A percentile compares a stretch with the other conserved stretches of the same genome.
Conservation (phyloP, 2,797 vertebrate species). For the Taeniopygia guttata region DNA sequence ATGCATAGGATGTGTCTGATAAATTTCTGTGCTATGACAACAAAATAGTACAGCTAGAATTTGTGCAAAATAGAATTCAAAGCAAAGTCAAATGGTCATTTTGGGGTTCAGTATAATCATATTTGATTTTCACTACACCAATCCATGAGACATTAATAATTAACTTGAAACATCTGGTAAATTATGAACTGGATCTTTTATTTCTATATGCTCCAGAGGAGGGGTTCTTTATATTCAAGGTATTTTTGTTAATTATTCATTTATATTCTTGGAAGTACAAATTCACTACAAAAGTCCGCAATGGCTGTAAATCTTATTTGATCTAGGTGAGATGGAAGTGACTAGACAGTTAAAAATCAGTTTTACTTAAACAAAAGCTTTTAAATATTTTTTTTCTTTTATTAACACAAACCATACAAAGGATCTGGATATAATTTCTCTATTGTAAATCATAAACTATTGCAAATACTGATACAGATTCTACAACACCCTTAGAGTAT, state of each 20-base stretch:
- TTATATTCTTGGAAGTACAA: background rate
- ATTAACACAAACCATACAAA: slow-evolving; percentile 37
- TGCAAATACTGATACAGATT: background rate
- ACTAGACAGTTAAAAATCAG: background rate
- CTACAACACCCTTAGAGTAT: background rate
- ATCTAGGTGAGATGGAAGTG: background rate
- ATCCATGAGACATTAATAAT: background rate
- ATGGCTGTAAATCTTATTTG: background rate
- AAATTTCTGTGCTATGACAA: background rate
- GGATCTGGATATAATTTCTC: background rate
- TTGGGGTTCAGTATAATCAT: background rate
- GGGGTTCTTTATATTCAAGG: background rate
- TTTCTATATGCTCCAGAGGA: background rate
- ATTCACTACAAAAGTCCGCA: background rate
- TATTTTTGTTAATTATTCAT: background rate
- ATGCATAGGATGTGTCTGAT: background rate
- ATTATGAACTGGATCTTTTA: background rate
- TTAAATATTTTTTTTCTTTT: slow-evolving; percentile 14
- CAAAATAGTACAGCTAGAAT: background rate
- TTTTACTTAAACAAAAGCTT: background rate
- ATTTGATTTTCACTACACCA: slow-evolving; percentile 23
- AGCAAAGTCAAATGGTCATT: background rate
- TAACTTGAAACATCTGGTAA: background rate
- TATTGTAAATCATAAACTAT: background rate
- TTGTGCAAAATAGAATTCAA: background rate